A percentile compares a stretch with the other conserved stretches of the same genome.
Evolutionary conservation across 2,888 invertebrate genomes (phyloP).

Genomic region (Strigamia maritima): DNA sequence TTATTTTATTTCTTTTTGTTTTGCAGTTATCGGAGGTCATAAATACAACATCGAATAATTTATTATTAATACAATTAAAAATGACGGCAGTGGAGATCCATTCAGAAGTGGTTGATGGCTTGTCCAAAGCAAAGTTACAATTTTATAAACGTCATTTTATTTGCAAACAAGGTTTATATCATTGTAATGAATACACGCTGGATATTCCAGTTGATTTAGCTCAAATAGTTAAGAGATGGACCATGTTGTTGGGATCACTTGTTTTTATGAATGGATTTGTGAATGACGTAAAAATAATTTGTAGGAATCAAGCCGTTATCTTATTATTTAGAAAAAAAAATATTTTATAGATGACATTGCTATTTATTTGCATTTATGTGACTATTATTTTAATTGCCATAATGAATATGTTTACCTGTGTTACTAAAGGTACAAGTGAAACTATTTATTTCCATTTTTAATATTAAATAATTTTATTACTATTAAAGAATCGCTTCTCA

Average conservation of each 20-base stretch:
- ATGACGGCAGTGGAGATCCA: neutral
- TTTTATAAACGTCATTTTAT: neutral
- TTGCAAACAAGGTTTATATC: neutral
- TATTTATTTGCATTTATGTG: neutral
- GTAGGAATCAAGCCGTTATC: neutral
- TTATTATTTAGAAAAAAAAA: neutral
- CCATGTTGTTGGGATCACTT: neutral
- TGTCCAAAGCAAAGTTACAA: neutral
- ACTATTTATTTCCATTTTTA: constrained; percentile 36
- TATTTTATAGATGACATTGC: neutral
- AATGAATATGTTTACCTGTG: neutral
- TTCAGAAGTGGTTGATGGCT: neutral
- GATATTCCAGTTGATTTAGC: neutral
- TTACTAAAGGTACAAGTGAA: constrained; percentile 43
- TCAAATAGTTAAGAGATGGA: neutral
- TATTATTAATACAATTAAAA: neutral
- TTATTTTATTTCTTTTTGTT: neutral
- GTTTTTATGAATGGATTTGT: neutral
- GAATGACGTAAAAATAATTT: neutral
- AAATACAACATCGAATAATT: neutral
- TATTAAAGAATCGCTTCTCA: constrained; percentile 45
- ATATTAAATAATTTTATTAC: neutral
- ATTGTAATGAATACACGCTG: neutral
- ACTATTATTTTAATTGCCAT: neutral
- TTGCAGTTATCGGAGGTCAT: neutral